Conservation (phyloP, 64 coral and sea anemone species). For the Platygyra sinensis region DNA sequence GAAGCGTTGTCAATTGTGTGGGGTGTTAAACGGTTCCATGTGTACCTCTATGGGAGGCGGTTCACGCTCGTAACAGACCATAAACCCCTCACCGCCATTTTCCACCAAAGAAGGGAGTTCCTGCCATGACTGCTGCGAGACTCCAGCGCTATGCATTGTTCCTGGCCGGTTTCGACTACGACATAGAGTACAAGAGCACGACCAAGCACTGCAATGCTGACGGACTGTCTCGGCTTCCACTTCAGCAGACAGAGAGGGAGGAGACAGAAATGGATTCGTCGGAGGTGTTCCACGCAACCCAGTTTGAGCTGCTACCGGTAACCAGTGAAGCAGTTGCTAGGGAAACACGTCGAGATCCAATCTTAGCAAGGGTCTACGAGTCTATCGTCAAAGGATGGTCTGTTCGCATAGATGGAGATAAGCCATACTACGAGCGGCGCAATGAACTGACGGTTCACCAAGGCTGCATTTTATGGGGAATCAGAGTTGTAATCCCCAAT, state of each 20-base stretch:
- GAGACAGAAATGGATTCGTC: constrained; percentile 29
- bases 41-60: constrained; percentile 28
- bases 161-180: constrained; percentile 47
- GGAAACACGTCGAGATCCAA: constrained; percentile 46
- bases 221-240: constrained; percentile 61
- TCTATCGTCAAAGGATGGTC: no score
- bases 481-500: no score
- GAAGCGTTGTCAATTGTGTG: background rate
- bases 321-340: constrained; percentile 49
- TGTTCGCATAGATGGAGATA: no score
- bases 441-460: no score
- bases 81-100: constrained; percentile 27
- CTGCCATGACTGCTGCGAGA: constrained; percentile 38
- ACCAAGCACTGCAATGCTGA: constrained; percentile 56
- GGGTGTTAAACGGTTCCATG: constrained; percentile 21
- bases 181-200: constrained; percentile 44
- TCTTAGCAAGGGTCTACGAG: constrained; percentile 25
- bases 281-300: constrained; percentile 51
- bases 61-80: constrained; percentile 52
- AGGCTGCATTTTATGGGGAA: no score
- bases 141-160: constrained; percentile 54
- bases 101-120: constrained; percentile 51
- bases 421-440: no score
- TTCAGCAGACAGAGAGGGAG: constrained; percentile 49
- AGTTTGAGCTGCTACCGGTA: constrained; percentile 43